These are phyloP conservation scores for Acrocephalus arundinaceus DNA, from an alignment of 2,113 vertebrate genomes.

Conservation along the genomic window DNA sequence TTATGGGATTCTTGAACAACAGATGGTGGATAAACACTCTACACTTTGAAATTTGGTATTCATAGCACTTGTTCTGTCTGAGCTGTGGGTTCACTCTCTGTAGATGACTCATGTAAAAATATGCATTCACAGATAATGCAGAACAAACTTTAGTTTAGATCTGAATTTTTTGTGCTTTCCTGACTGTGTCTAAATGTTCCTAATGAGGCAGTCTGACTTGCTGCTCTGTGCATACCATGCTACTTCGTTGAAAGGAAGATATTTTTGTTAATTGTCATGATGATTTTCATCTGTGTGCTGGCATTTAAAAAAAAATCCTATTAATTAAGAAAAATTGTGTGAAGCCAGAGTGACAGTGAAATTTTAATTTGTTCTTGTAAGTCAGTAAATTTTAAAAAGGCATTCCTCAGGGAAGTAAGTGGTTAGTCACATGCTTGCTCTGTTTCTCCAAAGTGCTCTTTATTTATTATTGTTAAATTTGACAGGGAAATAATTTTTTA, in stretches of 20 bases:
- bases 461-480: neutral
- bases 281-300: neutral
- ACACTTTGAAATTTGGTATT: constrained; percentile 23
- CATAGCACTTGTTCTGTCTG: constrained; percentile 19
- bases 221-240: neutral
- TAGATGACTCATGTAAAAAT: constrained; percentile 15
- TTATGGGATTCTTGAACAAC: constrained; percentile 22
- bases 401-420: neutral
- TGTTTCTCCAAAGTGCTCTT: neutral
- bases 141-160: neutral
- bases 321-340: neutral
- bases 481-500: neutral
- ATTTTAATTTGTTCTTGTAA: neutral
- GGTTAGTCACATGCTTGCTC: neutral
- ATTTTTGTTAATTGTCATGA: neutral
- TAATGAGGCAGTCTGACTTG: neutral
- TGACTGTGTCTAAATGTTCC: neutral
- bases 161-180: neutral
- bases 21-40: constrained; percentile 40
- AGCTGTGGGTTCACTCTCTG: constrained; percentile 14
- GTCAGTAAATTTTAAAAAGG: neutral
- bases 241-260: neutral
- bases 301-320: neutral
- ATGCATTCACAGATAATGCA: neutral
- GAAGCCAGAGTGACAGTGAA: neutral